Percentiles rank a stretch among this genome's conserved stretches.
phyloP scores from a whole-genome alignment of 2,888 invertebrate species.

The Aporophyla nigra region DNA sequence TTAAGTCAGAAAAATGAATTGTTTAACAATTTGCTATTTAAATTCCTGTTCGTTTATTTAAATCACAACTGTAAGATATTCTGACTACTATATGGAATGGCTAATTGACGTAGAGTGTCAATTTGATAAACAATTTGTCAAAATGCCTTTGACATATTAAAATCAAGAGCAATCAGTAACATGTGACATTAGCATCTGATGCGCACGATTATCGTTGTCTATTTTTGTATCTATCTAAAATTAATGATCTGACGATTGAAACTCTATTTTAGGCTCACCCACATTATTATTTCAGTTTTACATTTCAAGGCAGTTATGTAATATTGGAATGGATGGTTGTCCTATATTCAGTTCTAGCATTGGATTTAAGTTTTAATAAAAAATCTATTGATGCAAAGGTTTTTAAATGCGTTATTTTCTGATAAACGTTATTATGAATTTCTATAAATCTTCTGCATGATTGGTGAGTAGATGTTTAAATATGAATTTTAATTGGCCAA shows the following conservation, averaged over 20 bases:
- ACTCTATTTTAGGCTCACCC: neutral
- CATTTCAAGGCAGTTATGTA: slow-evolving; percentile 17
- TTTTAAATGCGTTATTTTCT: neutral
- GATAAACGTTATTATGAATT: slow-evolving; percentile 12
- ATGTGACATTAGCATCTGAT: slow-evolving; percentile 10
- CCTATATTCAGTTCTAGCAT: neutral
- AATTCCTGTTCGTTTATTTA: neutral
- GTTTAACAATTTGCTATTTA: neutral
- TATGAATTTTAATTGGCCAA: slow-evolving; percentile 45
- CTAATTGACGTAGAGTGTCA: neutral
- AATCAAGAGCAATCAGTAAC: neutral
- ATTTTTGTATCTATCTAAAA: slow-evolving; percentile 20
- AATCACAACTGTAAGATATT: neutral
- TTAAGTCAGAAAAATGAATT: neutral
- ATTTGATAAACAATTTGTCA: neutral
- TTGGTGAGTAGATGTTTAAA: slow-evolving; percentile 9
- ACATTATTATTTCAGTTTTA: slow-evolving; percentile 16
- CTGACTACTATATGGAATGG: neutral
- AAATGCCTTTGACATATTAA: slow-evolving; percentile 1
- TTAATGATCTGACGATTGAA: slow-evolving; percentile 11
- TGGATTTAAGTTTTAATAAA: neutral
- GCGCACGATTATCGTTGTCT: slow-evolving; percentile 11
- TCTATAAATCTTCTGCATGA: slow-evolving; percentile 12
- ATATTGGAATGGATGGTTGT: slow-evolving; percentile 1
- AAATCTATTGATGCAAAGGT: neutral